A percentile compares a stretch with the other conserved stretches of the same genome.
Conservation (phyloP, 2,888 invertebrate genomes). For the Sphecodes monilicornis region DNA sequence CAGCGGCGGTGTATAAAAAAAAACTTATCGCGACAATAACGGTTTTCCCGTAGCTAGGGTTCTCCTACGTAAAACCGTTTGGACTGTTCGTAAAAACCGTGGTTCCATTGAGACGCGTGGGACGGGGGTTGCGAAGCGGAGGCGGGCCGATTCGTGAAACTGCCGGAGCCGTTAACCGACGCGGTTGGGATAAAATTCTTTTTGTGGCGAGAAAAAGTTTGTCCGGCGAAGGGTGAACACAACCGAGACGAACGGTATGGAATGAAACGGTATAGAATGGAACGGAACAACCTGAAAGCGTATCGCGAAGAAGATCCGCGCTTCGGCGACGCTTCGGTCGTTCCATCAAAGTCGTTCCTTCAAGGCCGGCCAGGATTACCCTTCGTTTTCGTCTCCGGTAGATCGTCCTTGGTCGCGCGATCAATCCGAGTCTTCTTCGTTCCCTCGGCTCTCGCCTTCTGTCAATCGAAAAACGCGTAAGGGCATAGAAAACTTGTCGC, state of each 20-base stretch:
- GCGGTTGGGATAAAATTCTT: slow-evolving; percentile 63
- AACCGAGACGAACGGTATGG: not conserved
- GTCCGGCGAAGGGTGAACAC: slow-evolving; percentile 34
- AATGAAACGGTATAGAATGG: slow-evolving; percentile 20
- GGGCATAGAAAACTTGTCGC: slow-evolving; percentile 35
- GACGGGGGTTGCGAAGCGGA: slow-evolving; percentile 20
- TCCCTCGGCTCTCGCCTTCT: slow-evolving; percentile 13
- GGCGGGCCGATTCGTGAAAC: slow-evolving; percentile 55
- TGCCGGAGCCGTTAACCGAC: slow-evolving; percentile 63
- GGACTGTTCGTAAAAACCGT: slow-evolving; percentile 56
- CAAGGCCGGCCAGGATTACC: slow-evolving; percentile 51
- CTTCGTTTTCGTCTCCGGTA: slow-evolving; percentile 41
- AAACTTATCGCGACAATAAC: slow-evolving; percentile 64
- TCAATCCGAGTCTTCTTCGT: slow-evolving; percentile 41
- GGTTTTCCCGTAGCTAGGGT: slow-evolving; percentile 50
- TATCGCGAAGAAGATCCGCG: slow-evolving; percentile 54
- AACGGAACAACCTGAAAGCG: slow-evolving; percentile 24
- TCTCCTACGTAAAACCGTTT: slow-evolving; percentile 51
- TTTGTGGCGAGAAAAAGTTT: slow-evolving; percentile 63
- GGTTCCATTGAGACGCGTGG: slow-evolving; percentile 38
- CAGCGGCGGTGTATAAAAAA: slow-evolving; percentile 24
- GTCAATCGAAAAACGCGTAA: slow-evolving; percentile 19
- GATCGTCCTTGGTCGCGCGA: slow-evolving; percentile 54
- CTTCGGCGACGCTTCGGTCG: slow-evolving; percentile 26
- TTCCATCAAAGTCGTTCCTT: slow-evolving; percentile 60